A percentile compares a stretch with the other conserved stretches of the same genome.
Evolutionary conservation across 2,113 vertebrate species (phyloP).

Genomic region (Mobula birostris): DNA sequence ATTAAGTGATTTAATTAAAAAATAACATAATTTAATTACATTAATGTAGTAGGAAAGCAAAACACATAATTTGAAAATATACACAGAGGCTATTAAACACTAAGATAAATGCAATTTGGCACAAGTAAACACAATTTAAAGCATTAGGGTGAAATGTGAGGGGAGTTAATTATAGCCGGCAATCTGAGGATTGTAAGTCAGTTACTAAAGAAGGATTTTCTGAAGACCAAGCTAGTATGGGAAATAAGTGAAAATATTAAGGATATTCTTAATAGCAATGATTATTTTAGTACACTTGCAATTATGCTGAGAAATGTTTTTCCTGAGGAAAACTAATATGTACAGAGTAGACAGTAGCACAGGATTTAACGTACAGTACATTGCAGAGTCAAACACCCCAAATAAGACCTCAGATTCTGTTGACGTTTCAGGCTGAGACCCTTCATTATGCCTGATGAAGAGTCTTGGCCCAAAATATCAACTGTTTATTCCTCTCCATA

Average conservation of each 20-base stretch:
- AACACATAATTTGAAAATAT: constrained; percentile 24
- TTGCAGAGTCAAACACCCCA: not conserved
- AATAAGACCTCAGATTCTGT: not conserved
- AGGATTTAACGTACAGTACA: not conserved
- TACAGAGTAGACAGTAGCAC: not conserved
- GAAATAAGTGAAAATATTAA: not conserved
- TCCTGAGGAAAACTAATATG: not conserved
- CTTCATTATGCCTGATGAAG: no score
- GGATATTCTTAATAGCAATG: not conserved
- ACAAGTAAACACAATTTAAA: constrained; percentile 22
- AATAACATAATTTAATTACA: constrained; percentile 15
- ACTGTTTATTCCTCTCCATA: no score
- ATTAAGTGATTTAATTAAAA: constrained; percentile 9
- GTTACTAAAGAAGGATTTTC: not conserved
- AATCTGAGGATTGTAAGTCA: not conserved
- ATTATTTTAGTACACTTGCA: not conserved
- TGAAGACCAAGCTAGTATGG: not conserved
- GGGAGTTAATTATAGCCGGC: not conserved
- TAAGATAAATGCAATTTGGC: constrained; percentile 18
- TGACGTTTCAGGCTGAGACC: no score
- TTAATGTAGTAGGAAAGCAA: not conserved
- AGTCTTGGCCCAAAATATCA: no score
- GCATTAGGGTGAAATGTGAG: not conserved
- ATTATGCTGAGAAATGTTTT: not conserved
- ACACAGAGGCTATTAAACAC: not conserved